Percentiles rank a stretch among this genome's conserved stretches.
phyloP scores from a whole-genome alignment of 2,888 invertebrate genomes.

The Rutpela maculata region DNA sequence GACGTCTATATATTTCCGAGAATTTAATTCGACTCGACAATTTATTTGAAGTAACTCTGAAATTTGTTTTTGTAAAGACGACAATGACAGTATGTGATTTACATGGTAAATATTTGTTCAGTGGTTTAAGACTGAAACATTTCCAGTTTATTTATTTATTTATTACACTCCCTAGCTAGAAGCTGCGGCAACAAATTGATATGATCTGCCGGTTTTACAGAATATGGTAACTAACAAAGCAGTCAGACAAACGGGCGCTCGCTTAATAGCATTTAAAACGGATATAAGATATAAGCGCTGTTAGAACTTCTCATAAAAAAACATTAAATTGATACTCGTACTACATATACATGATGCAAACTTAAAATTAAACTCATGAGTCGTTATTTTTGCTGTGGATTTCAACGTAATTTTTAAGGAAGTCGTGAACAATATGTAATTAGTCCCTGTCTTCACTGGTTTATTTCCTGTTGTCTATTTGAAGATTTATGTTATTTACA shows the following conservation, averaged over 20 bases:
- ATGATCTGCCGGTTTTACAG: conserved; percentile 3
- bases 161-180: neutral
- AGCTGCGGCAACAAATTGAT: conserved; percentile 2
- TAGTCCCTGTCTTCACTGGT: too few species aligned
- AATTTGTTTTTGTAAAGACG: conserved; percentile 10
- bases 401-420: neutral
- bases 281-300: conserved; percentile 2
- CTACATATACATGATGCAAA: too few species aligned
- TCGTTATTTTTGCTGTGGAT: neutral
- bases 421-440: too few species aligned
- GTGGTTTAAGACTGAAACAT: neutral
- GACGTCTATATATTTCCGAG: neutral
- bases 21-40: neutral
- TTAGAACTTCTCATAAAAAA: neutral
- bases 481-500: too few species aligned
- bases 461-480: too few species aligned
- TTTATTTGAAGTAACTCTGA: neutral
- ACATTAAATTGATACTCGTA: neutral
- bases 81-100: conserved; percentile 10
- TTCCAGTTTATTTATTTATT: conserved; percentile 11
- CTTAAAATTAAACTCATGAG: neutral
- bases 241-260: neutral
- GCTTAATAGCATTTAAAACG: neutral
- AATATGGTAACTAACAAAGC: conserved; percentile 2
- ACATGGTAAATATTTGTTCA: conserved; percentile 6